Evolutionary conservation across 2,888 invertebrate genomes (phyloP), one percentile per base, ranked within the genome.

Genomic region (Orthosia cruda): DNA sequence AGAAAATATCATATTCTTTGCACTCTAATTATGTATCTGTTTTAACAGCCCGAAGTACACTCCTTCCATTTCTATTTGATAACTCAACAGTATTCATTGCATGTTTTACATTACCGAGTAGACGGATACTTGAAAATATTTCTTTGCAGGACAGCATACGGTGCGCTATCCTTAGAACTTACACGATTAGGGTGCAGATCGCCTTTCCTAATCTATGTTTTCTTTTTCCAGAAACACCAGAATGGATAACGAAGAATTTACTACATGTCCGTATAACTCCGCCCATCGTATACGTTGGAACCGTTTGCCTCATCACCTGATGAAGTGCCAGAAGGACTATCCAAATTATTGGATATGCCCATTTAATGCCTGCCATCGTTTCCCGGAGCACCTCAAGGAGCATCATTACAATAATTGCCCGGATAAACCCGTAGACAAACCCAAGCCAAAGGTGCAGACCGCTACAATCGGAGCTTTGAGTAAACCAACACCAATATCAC

Each of bases 251-350:
- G 91, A 93, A 11, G 93, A 92, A 0, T 95, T 93, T 83, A 89
- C 97, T 0, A 86, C 91, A 0, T 97, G 97, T 79, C 97, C 97
- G 0, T 97, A 97, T 88, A 92, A 97, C 71, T 65, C 88, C 0
- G 54, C 90, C 0, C 97, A 97, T 84, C 91, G 93, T 0, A 96
- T 97, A 26, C 90, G 95, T 0, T 93, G 94, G 0, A 95, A 95
- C 5, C 95, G 97, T 0, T 89, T 97, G 9, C 97, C 97, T 72
- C 91, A 90, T 0, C 97, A 97, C 86, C 85, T 97, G 0, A 87
- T 97, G 0, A 97, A 97, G 88, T 97, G 97, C 80, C 92, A 97
- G 23, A 89, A 93, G 18, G 93, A 92, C 1, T 91, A 97, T 79
- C 96, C 97, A 0, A 86, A 93, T 3, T 86, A 94, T 0, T 87